Evolutionary conservation across 2,797 vertebrate species (phyloP).

Genomic region (Chelon labrosus): DNA sequence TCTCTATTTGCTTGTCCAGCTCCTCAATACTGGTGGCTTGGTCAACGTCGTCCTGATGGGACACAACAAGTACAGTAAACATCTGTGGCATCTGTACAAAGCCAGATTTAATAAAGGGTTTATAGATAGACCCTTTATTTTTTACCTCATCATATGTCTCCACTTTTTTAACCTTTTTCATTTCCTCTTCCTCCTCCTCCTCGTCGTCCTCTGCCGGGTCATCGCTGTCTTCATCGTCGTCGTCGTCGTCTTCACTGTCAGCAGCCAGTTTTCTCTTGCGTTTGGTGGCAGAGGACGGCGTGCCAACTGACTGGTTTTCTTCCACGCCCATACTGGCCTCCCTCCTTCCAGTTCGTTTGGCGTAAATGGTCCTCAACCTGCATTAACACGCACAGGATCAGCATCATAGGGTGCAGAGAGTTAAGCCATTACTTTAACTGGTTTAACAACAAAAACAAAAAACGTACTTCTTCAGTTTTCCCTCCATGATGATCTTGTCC

Average conservation of each 20-base stretch:
- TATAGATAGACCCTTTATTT: neutral
- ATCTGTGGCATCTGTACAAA: neutral
- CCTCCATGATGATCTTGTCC: constrained; percentile 98
- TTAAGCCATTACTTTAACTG: neutral
- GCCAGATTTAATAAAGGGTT: neutral
- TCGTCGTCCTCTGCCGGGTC: constrained; percentile 96
- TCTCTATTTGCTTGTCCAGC: constrained; percentile 98
- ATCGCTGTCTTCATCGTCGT: constrained; percentile 96
- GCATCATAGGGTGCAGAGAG: neutral
- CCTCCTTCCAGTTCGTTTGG: constrained; percentile 94
- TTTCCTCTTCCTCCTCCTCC: constrained; percentile 95
- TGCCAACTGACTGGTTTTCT: constrained; percentile 89
- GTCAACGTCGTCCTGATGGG: constrained; percentile 94
- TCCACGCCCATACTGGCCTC: constrained; percentile 89
- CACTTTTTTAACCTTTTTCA: constrained; percentile 93
- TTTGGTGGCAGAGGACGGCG: constrained; percentile 88
- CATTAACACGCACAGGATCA: constrained; percentile 26
- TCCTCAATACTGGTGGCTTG: constrained; percentile 96
- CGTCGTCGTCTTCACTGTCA: constrained; percentile 95
- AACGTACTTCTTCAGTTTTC: constrained; percentile 97
- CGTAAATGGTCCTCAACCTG: constrained; percentile 94
- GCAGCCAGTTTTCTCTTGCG: constrained; percentile 90
- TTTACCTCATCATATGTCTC: constrained; percentile 93
- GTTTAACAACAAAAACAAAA: neutral
- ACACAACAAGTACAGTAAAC: constrained; percentile 13